These are phyloP conservation scores for Pterois miles DNA, from an alignment of 2,797 vertebrate genomes.

Conservation along the genomic window DNA sequence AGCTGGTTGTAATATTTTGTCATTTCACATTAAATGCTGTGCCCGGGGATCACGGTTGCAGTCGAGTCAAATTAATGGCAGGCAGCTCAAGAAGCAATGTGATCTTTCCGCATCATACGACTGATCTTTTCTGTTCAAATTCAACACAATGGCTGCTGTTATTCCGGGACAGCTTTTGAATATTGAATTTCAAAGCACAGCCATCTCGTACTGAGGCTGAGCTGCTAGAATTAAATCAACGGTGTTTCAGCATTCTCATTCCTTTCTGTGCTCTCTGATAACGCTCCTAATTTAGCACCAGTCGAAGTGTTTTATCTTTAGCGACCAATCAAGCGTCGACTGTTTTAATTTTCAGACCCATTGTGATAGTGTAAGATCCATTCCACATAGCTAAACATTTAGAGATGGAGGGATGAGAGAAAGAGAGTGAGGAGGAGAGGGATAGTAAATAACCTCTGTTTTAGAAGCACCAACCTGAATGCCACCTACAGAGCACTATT, in stretches of 20 bases:
- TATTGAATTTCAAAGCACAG: constrained; percentile 47
- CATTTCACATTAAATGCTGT: constrained; percentile 58
- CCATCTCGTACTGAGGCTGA: constrained; percentile 39
- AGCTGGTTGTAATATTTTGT: constrained; percentile 57
- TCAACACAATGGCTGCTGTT: constrained; percentile 58
- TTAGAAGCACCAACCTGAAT: neutral
- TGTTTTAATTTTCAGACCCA: constrained; percentile 40
- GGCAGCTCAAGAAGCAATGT: constrained; percentile 41
- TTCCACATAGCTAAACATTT: constrained; percentile 29
- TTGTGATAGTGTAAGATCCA: constrained; percentile 16
- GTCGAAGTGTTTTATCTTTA: constrained; percentile 56
- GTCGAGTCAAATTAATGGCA: constrained; percentile 65
- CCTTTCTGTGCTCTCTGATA: constrained; percentile 31
- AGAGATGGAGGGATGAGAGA: neutral
- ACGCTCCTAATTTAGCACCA: constrained; percentile 49
- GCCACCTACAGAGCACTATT: neutral
- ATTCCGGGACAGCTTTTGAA: constrained; percentile 60
- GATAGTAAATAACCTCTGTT: constrained; percentile 8
- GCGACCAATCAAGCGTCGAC: constrained; percentile 49
- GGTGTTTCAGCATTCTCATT: constrained; percentile 26
- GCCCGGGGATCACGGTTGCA: constrained; percentile 35
- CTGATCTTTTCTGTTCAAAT: constrained; percentile 52
- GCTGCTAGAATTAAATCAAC: constrained; percentile 46
- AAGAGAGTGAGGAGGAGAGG: neutral
- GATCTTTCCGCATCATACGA: constrained; percentile 40